Evolutionary conservation across 2,888 invertebrate species (phyloP).

Genomic region (Chrysina gloriosa): DNA sequence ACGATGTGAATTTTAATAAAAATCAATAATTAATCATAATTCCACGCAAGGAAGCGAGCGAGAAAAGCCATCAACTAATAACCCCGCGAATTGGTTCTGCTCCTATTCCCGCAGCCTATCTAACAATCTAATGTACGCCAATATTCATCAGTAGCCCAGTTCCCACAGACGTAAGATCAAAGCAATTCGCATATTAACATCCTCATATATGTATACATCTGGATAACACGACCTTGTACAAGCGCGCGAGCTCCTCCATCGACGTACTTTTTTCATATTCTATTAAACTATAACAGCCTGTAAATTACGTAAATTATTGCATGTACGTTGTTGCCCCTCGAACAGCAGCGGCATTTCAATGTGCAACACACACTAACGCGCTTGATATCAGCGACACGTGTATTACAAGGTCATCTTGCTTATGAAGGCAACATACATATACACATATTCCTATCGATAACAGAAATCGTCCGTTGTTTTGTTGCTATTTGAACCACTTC

Average conservation of each 20-base stretch:
- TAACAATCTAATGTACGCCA: not conserved
- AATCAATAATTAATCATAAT: too few relatives aligned
- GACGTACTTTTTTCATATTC: not conserved
- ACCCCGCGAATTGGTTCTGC: too few relatives aligned
- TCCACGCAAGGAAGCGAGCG: too few relatives aligned
- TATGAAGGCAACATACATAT: not conserved
- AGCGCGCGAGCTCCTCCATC: not conserved
- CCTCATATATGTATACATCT: not conserved
- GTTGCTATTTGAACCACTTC: not conserved
- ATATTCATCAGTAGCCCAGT: not conserved
- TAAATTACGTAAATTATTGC: conserved; percentile 17
- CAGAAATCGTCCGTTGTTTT: not conserved
- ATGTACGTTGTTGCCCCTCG: not conserved
- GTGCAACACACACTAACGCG: not conserved
- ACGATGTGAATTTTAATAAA: too few relatives aligned
- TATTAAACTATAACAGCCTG: not conserved
- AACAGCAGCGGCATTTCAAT: conserved; percentile 18
- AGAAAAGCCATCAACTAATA: too few relatives aligned
- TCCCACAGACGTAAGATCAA: not conserved
- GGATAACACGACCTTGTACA: conserved; percentile 8
- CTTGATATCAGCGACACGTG: conserved; percentile 26
- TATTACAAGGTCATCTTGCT: conserved; percentile 16
- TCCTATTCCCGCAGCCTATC: too few relatives aligned
- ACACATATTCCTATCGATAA: not conserved
- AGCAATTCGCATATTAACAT: not conserved